A percentile compares a stretch with the other conserved stretches of the same genome.
These are phyloP conservation scores for Entomobrya proxima DNA, from an alignment of 2,888 invertebrate genomes.

Conservation along the genomic window DNA sequence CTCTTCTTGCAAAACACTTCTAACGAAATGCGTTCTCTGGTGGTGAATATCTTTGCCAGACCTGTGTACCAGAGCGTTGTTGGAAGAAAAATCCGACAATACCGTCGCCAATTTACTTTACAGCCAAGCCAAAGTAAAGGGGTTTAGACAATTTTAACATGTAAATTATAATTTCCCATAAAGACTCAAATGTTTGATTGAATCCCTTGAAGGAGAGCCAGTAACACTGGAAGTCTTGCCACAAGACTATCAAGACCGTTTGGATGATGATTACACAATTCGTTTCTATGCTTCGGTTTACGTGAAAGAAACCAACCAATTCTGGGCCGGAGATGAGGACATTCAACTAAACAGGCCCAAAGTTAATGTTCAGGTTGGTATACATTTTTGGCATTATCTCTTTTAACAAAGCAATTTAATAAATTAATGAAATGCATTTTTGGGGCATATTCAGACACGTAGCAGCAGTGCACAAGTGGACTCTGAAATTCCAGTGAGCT, in stretches of 20 bases:
- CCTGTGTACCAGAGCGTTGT: slow-evolving; percentile 85
- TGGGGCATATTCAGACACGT: too few relatives aligned
- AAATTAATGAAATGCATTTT: too few relatives aligned
- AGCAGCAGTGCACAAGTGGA: slow-evolving; percentile 76
- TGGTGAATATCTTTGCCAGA: slow-evolving; percentile 82
- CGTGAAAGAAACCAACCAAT: slow-evolving; percentile 85
- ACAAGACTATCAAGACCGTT: slow-evolving; percentile 84
- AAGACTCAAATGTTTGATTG: too few relatives aligned
- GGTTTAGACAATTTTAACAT: too few relatives aligned
- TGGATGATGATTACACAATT: slow-evolving; percentile 84
- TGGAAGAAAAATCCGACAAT: slow-evolving; percentile 82
- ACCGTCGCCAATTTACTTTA: slow-evolving; percentile 82
- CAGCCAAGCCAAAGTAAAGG: slow-evolving; percentile 82
- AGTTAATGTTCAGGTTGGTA: slow-evolving; percentile 83
- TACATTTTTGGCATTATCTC: too few relatives aligned
- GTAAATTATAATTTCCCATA: too few relatives aligned
- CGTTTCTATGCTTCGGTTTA: slow-evolving; percentile 86
- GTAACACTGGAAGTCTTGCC: slow-evolving; percentile 82
- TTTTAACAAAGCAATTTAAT: too few relatives aligned
- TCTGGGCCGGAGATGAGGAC: slow-evolving; percentile 86
- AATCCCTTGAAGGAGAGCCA: too few relatives aligned
- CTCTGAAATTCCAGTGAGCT: slow-evolving; percentile 76
- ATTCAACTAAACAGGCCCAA: slow-evolving; percentile 84
- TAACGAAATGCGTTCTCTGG: slow-evolving; percentile 82
- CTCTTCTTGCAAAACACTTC: slow-evolving; percentile 80